These are phyloP conservation scores for Elymnias hypermnestra DNA, from an alignment of 1,140 invertebrate species.

Conservation along the genomic window DNA sequence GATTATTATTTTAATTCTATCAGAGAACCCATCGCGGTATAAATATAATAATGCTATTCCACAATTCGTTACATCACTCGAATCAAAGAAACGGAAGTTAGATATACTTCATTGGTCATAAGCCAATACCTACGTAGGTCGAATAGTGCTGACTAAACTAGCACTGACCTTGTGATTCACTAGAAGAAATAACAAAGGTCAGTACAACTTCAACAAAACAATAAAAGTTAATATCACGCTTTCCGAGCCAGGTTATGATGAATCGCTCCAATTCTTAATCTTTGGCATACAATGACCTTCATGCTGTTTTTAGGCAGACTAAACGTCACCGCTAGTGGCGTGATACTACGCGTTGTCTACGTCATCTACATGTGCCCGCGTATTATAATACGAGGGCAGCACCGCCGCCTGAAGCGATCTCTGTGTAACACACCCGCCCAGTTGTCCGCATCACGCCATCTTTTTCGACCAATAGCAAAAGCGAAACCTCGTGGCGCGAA, in stretches of 20 bases:
- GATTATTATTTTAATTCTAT: too few relatives aligned
- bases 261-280: constrained; percentile 7
- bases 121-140: too few relatives aligned
- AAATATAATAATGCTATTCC: too few relatives aligned
- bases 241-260: neutral
- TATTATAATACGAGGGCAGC: constrained; percentile 35
- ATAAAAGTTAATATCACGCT: constrained; percentile 3
- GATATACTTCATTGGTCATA: too few relatives aligned
- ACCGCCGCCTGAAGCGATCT: constrained; percentile 23
- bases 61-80: too few relatives aligned
- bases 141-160: neutral
- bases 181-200: neutral
- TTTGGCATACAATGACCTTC: constrained; percentile 18
- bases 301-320: too few relatives aligned
- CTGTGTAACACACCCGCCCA: constrained; percentile 14
- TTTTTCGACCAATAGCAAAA: constrained; percentile 35
- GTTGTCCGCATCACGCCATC: constrained; percentile 43
- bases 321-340: constrained; percentile 23
- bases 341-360: constrained; percentile 20
- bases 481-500: constrained; percentile 6
- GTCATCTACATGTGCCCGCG: constrained; percentile 12
- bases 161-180: constrained; percentile 1
- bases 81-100: too few relatives aligned
- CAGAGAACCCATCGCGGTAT: too few relatives aligned
- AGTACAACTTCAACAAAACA: neutral